A percentile compares a stretch with the other conserved stretches of the same genome.
phyloP scores from a whole-genome alignment of 2,113 vertebrate genomes.

The Myocastor coypus region DNA sequence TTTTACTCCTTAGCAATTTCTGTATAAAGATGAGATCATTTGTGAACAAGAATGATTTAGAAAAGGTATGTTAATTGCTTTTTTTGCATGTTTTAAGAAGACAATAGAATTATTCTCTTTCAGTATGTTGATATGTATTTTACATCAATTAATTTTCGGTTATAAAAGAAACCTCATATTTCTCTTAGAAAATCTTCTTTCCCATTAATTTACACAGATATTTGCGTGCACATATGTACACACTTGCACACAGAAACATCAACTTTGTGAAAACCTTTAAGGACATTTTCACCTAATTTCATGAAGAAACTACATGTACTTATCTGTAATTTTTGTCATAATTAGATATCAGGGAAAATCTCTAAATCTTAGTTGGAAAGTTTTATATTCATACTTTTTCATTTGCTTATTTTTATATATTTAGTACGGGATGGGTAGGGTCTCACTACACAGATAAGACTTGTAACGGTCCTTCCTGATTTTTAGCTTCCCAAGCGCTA shows the following conservation, averaged over 20 bases:
- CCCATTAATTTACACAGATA: not conserved
- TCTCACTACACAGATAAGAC: too few species aligned
- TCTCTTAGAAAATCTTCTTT: not conserved
- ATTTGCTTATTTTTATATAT: too few species aligned
- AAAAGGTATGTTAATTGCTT: not conserved
- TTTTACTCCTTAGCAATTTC: too few species aligned
- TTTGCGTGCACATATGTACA: fast-evolving
- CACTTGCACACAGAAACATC: not conserved
- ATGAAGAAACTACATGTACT: not conserved
- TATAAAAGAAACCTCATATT: not conserved
- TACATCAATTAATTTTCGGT: not conserved
- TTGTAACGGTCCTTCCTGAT: too few species aligned
- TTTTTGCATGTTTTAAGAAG: not conserved
- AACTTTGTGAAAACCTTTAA: not conserved
- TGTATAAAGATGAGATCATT: too few species aligned
- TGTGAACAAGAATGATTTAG: too few species aligned
- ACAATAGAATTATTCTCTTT: not conserved
- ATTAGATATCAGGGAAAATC: not conserved
- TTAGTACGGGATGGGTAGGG: too few species aligned
- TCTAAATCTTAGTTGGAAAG: not conserved
- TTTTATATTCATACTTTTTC: not conserved
- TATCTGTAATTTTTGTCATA: not conserved
- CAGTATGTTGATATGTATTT: not conserved
- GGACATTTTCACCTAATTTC: not conserved
- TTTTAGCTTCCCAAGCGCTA: too few species aligned